phyloP scores from a whole-genome alignment of 1,140 invertebrate genomes.

The Apocrypta bakeri region DNA sequence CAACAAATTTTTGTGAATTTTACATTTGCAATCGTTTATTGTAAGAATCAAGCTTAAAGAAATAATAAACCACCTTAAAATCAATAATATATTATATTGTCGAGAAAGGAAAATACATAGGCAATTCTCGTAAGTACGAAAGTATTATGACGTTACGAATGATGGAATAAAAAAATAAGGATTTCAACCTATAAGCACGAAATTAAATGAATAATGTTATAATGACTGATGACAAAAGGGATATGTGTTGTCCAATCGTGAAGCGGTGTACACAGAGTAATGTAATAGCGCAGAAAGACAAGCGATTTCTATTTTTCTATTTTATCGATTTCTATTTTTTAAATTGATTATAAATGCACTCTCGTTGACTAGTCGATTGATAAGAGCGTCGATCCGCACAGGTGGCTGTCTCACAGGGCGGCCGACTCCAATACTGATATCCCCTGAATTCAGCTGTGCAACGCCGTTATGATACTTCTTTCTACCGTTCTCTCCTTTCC shows the following conservation, averaged over 20 bases:
- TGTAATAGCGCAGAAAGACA: neutral
- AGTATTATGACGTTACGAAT: neutral
- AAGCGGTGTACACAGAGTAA: neutral
- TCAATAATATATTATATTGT: neutral
- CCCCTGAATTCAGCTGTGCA: neutral
- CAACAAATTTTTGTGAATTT: neutral
- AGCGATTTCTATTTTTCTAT: too few relatives aligned
- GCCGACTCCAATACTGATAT: constrained; percentile 14
- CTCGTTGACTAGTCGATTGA: constrained; percentile 54
- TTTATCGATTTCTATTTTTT: neutral
- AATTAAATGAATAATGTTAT: too few relatives aligned
- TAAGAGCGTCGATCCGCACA: neutral
- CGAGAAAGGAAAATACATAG: too few relatives aligned
- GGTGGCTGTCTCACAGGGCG: constrained; percentile 11
- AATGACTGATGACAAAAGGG: too few relatives aligned
- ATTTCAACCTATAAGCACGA: too few relatives aligned
- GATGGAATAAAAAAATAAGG: too few relatives aligned
- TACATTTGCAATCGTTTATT: constrained; percentile 39
- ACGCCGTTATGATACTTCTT: neutral
- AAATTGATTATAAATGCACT: constrained; percentile 51
- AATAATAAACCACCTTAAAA: constrained; percentile 9
- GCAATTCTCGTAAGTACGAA: neutral
- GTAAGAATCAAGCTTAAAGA: constrained; percentile 35
- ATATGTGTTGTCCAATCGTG: neutral
- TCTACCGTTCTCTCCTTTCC: neutral